Conservation (phyloP, 1,140 invertebrate species). For the Neotoxoptera formosana region DNA sequence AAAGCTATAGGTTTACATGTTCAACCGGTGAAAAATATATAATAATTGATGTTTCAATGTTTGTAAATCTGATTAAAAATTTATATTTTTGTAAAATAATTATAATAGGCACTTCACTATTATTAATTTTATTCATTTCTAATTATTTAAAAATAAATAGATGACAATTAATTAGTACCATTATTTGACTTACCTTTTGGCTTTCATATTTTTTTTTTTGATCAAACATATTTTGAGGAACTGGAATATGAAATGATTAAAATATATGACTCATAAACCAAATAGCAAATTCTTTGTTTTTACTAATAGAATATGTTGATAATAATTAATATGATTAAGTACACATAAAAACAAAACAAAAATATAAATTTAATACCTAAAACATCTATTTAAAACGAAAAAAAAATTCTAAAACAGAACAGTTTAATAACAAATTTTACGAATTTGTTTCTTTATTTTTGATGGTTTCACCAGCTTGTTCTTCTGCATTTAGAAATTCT, state of each 20-base stretch:
- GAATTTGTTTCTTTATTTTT: slow-evolving; percentile 48
- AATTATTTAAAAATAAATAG: not conserved
- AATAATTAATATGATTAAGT: slow-evolving; percentile 20
- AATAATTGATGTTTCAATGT: too few relatives aligned
- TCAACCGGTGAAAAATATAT: too few relatives aligned
- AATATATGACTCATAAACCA: not conserved
- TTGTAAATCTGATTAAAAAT: too few relatives aligned
- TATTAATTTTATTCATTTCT: not conserved
- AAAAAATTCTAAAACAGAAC: slow-evolving; percentile 33
- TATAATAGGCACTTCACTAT: not conserved
- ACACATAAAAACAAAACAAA: slow-evolving; percentile 48
- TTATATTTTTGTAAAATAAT: too few relatives aligned
- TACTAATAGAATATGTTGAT: slow-evolving; percentile 33
- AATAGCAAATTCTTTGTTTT: not conserved
- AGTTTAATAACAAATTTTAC: slow-evolving; percentile 38
- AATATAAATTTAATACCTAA: slow-evolving; percentile 45
- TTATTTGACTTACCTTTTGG: not conserved
- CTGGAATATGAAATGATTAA: not conserved
- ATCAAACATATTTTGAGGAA: not conserved
- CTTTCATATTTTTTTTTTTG: not conserved
- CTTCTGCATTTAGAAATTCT: slow-evolving; percentile 66
- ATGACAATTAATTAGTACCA: not conserved
- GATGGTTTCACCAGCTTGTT: slow-evolving; percentile 63
- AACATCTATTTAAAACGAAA: slow-evolving; percentile 50
- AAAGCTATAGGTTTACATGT: too few relatives aligned